Base-by-base conservation (phyloP, 2,797 vertebrate species). In the Syngnathus rostellatus region DNA sequence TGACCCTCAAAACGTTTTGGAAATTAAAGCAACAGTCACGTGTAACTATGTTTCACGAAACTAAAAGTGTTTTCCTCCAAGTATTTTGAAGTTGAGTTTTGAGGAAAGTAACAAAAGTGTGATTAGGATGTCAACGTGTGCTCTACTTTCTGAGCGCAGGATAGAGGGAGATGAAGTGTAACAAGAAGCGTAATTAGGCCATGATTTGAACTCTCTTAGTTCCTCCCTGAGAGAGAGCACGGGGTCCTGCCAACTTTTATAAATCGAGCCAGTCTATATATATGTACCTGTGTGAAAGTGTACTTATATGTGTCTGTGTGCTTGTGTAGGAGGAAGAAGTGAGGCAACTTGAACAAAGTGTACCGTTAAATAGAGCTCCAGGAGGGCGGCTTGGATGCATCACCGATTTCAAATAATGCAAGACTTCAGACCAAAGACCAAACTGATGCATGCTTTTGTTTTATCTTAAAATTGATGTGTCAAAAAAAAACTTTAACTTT, bases 161-260 rank as follows among this genome's bases (percentile, higher is more conserved):
- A 80, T 71, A 77, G 81, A 86, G 83, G 81, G 85, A 86, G 84
- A 37, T 57, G 75, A 80, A 86, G 83, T 73, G 55, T 17, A 61
- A 67, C 85, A 78, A 81, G 43, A 68, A 74, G 83, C 74, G 82
- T 89, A 91, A 91, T 90, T 90, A 89, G 89, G 89, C 84, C 89
- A 91, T 74, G 57, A 85, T 87, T 89, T 90, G 85, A 91, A 89
- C 86, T 90, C 86, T 85, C 82, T 90, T 87, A 89, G 84, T 86
- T 86, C 84, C 83, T 90, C 85, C 85, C 86, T 76, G 75, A 78
- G 82, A 77, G 80, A 71, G 78, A 74, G 63, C 76, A 68, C 64
- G 16, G 77, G 85, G 84, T 87, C 83, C 82, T 68, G 73, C 75
- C 80, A 84, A 87, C 89, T 86, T 83, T 86, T 89, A 88, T 88